These are phyloP conservation scores for Propithecus perrieri DNA, from an alignment of 2,797 vertebrate species.

Conservation along the genomic window DNA sequence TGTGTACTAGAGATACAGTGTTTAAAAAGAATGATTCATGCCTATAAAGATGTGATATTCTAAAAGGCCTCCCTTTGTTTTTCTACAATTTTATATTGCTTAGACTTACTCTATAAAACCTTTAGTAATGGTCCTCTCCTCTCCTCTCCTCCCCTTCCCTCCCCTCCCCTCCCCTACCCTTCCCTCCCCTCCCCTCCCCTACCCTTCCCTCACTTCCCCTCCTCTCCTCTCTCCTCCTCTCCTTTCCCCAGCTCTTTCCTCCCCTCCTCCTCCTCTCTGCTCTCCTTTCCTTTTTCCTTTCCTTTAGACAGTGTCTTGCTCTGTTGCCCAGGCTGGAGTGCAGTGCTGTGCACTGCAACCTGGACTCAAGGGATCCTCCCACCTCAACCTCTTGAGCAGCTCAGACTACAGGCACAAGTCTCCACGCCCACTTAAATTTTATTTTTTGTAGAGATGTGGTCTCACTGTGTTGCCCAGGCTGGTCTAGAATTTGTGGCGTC, in stretches of 20 bases:
- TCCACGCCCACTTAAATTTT: not conserved
- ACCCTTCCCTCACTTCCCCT: fast-evolving
- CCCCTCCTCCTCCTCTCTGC: no score
- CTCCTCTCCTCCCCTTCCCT: fast-evolving
- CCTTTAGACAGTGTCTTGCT: not conserved
- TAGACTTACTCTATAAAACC: not conserved
- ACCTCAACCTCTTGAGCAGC: not conserved
- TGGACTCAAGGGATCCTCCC: not conserved
- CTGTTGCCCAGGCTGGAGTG: not conserved
- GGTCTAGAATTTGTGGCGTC: not conserved
- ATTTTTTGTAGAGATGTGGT: not conserved
- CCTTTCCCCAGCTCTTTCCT: no score
- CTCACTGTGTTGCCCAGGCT: not conserved
- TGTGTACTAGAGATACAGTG: not conserved
- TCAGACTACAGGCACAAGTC: not conserved
- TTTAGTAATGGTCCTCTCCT: not conserved
- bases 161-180: fast-evolving
- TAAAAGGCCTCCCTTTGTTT: not conserved
- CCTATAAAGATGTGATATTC: not conserved
- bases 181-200: no score
- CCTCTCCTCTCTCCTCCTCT: no score
- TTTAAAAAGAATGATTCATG: not conserved
- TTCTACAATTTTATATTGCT: slow-evolving; percentile 15
- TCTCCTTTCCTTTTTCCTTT: no score
- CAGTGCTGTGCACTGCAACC: not conserved